Evolutionary conservation across 1,140 invertebrate species (phyloP).

Genomic region (Chymomyza costata): DNA sequence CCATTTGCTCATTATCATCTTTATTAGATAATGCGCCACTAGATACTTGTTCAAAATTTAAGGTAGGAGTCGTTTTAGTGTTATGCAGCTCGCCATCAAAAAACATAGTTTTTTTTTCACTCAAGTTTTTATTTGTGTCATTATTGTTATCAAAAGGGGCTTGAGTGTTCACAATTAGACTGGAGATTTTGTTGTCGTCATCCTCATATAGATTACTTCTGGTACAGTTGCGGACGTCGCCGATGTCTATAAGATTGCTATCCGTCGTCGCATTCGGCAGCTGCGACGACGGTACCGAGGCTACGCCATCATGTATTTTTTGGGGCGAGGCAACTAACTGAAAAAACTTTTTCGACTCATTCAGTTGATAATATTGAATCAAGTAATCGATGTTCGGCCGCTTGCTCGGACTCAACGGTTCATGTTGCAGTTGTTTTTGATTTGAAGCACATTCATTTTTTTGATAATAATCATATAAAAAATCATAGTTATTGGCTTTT

Average conservation of each 20-base stretch:
- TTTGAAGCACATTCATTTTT: constrained; percentile 30
- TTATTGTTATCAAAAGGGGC: too few species aligned
- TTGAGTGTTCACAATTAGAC: too few species aligned
- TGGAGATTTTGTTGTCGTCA: background rate
- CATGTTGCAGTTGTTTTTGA: constrained; percentile 17
- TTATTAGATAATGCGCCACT: too few species aligned
- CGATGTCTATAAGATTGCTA: constrained; percentile 19
- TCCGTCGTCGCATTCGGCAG: constrained; percentile 37
- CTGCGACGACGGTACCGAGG: constrained; percentile 37
- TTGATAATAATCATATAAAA: constrained; percentile 64
- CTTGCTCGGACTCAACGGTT: constrained; percentile 45
- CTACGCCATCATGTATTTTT: constrained; percentile 54
- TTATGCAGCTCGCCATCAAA: too few species aligned
- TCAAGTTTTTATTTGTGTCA: too few species aligned
- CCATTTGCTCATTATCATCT: too few species aligned
- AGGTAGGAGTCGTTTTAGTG: too few species aligned
- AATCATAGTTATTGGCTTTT: constrained; percentile 64
- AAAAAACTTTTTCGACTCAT: constrained; percentile 75
- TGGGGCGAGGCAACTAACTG: constrained; percentile 74
- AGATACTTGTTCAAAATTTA: too few species aligned
- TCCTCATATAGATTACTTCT: too few species aligned
- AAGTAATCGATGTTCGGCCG: constrained; percentile 68
- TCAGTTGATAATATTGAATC: constrained; percentile 70
- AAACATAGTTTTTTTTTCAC: too few species aligned
- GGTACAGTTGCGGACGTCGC: constrained; percentile 5